These are phyloP conservation scores for Hassar affinis DNA, from an alignment of 2,113 vertebrate species.

Conservation along the genomic window DNA sequence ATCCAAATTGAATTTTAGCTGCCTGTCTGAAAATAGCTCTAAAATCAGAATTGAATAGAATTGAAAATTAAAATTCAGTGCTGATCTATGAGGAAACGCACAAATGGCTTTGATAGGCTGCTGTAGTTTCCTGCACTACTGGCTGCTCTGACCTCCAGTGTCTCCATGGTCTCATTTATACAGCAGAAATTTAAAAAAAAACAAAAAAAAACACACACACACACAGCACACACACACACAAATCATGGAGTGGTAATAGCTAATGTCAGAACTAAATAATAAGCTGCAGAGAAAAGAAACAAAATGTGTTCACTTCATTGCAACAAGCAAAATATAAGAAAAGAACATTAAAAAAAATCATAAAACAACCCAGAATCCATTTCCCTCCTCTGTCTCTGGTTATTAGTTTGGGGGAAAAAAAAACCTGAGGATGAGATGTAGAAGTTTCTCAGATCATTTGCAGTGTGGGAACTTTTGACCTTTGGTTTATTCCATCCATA, in stretches of 20 bases:
- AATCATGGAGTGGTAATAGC: conserved; percentile 30
- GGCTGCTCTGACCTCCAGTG: neutral
- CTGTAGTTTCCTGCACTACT: neutral
- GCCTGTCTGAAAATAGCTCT: neutral
- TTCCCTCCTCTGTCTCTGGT: neutral
- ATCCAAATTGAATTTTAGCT: neutral
- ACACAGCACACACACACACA: neutral
- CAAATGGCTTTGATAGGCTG: neutral
- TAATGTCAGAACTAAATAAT: neutral
- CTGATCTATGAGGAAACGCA: neutral
- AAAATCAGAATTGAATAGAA: neutral
- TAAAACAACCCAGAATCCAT: neutral
- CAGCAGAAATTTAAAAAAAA: neutral
- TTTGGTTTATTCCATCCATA: neutral
- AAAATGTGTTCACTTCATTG: neutral
- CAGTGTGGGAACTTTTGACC: conserved; percentile 8
- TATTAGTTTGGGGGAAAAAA: neutral
- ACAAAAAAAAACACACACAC: neutral
- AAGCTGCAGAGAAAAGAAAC: neutral
- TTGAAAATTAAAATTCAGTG: neutral
- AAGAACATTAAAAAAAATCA: conserved; percentile 12
- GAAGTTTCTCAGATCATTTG: conserved; percentile 4
- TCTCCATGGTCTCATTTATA: neutral
- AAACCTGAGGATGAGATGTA: conserved; percentile 9
- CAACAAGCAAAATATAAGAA: neutral